Conservation (phyloP, 2,797 vertebrate genomes). For the Malacoraja senta region DNA sequence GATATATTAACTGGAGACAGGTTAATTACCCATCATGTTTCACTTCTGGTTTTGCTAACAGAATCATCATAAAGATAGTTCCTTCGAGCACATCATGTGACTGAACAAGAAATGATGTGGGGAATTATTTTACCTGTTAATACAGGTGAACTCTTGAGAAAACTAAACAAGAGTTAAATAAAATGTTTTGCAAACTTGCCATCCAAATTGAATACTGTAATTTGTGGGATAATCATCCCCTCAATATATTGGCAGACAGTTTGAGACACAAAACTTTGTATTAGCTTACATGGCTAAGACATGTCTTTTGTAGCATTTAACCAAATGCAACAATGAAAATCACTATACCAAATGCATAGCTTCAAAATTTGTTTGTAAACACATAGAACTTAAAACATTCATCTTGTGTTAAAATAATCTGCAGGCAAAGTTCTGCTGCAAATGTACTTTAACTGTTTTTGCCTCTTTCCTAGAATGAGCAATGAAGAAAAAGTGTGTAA, state of each 20-base stretch:
- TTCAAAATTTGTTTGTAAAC: neutral
- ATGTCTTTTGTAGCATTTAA: neutral
- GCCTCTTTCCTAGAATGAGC: neutral
- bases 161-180: neutral
- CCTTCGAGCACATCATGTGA: neutral
- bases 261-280: neutral
- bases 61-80: neutral
- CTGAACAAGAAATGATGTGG: neutral
- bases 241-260: neutral
- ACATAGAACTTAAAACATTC: neutral
- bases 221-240: neutral
- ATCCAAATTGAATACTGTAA: slow-evolving; percentile 14
- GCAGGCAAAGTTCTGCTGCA: neutral
- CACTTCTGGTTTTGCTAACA: neutral
- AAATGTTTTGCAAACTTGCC: neutral
- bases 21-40: neutral
- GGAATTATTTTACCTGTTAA: neutral
- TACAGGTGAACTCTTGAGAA: neutral
- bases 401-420: neutral
- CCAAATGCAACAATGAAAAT: neutral
- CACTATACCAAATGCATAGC: slow-evolving; percentile 5
- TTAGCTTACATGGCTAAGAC: neutral
- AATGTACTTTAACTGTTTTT: neutral
- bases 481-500: neutral
- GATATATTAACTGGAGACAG: neutral